These are phyloP conservation scores for Bombylius major DNA, from an alignment of 2,888 invertebrate species.

Conservation along the genomic window DNA sequence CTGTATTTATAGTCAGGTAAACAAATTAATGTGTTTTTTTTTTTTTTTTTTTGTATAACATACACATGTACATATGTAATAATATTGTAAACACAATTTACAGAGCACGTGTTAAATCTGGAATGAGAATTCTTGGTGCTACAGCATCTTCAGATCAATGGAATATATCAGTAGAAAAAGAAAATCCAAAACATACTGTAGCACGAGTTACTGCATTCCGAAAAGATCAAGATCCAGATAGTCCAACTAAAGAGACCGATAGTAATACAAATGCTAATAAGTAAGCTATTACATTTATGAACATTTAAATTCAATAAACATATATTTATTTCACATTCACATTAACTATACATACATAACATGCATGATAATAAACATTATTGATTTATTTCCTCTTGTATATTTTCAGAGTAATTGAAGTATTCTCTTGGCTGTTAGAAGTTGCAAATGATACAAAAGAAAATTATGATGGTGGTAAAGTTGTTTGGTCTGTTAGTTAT, in stretches of 20 bases:
- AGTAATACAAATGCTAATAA: constrained; percentile 14
- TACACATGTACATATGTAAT: constrained; percentile 3
- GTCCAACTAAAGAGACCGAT: constrained; percentile 15
- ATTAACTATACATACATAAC: no score
- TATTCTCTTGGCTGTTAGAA: constrained; percentile 85
- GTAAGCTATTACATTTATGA: constrained; percentile 12
- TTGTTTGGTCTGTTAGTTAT: constrained; percentile 76
- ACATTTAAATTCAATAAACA: no score
- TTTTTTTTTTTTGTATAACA: constrained; percentile 1
- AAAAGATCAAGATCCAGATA: constrained; percentile 40
- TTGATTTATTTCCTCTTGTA: not conserved
- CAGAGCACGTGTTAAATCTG: constrained; percentile 83
- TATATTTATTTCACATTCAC: no score
- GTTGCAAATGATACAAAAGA: constrained; percentile 68
- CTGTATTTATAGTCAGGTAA: constrained; percentile 77
- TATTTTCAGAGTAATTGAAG: constrained; percentile 51
- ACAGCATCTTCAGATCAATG: constrained; percentile 64
- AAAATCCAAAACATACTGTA: constrained; percentile 72
- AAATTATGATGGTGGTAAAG: constrained; percentile 67
- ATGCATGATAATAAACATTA: no score
- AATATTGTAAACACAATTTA: not conserved
- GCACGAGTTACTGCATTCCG: constrained; percentile 79
- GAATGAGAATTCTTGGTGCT: constrained; percentile 71
- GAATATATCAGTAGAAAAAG: constrained; percentile 73
- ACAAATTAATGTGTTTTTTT: constrained; percentile 21